Evolutionary conservation across 2,888 invertebrate genomes (phyloP).

Genomic region (Spicauda simplicius): DNA sequence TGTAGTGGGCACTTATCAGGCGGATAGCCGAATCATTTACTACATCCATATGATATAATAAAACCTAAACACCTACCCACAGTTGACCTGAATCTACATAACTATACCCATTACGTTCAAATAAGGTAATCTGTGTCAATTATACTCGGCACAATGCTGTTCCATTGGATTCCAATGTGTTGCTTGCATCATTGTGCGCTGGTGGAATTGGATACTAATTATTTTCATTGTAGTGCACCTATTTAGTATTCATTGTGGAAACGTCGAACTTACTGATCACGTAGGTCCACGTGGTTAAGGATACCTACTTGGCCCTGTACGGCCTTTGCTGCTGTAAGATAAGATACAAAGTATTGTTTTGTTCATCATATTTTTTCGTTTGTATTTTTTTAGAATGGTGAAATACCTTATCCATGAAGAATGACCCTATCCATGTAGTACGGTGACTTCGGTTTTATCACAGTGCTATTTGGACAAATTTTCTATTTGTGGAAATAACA

Average conservation of each 20-base stretch:
- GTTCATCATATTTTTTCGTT: no score
- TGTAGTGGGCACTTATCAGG: no score
- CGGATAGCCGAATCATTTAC: no score
- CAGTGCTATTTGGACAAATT: no score
- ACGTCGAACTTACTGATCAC: not conserved
- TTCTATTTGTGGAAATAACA: no score
- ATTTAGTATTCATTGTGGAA: conserved; percentile 24
- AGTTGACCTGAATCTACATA: conserved; percentile 21
- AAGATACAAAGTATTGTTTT: no score
- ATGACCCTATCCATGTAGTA: no score
- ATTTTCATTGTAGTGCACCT: conserved; percentile 24
- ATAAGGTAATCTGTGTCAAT: conserved; percentile 34
- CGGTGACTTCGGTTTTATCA: no score
- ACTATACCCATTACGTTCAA: conserved; percentile 17
- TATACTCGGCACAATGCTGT: conserved; percentile 26
- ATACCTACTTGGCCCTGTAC: not conserved
- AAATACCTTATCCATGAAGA: no score
- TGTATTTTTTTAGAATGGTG: no score
- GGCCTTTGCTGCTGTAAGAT: not conserved
- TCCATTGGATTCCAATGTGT: conserved; percentile 13
- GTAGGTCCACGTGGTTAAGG: conserved; percentile 1
- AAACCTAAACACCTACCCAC: not conserved
- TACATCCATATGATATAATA: not conserved
- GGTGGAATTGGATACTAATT: conserved; percentile 31
- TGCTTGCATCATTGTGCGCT: conserved; percentile 34